phyloP scores from a whole-genome alignment of 2,113 vertebrate genomes.

The Spilogale gracilis region DNA sequence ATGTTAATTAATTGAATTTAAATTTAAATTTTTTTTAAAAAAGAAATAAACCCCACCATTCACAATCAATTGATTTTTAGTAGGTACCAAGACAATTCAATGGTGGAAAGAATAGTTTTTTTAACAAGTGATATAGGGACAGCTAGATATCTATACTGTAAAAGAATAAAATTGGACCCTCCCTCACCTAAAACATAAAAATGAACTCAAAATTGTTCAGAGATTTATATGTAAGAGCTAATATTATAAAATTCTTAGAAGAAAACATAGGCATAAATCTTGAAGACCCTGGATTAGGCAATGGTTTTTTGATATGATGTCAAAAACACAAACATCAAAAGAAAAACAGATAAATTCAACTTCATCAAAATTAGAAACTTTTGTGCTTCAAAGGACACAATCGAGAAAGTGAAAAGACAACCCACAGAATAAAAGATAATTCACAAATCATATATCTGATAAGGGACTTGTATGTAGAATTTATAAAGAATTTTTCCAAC shows the following conservation, averaged over 20 bases:
- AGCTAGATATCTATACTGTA: background rate
- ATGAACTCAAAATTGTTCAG: slow-evolving; percentile 15
- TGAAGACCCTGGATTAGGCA: background rate
- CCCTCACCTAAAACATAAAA: background rate
- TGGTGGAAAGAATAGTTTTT: background rate
- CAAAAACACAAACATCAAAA: background rate
- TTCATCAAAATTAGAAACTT: background rate
- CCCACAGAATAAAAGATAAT: background rate
- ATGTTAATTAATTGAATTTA: background rate
- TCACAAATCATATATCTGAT: background rate
- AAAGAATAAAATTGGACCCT: background rate
- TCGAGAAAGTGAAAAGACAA: background rate
- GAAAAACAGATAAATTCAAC: background rate
- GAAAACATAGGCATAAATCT: background rate
- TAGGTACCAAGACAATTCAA: background rate
- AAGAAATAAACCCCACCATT: background rate
- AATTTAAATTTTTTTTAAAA: rapidly evolving
- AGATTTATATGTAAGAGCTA: background rate
- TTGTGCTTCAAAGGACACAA: background rate
- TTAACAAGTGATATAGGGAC: background rate
- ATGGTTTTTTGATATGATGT: background rate
- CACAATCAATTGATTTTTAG: background rate
- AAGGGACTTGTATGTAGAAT: background rate
- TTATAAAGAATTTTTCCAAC: background rate
- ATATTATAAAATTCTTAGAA: background rate